These are phyloP conservation scores for Drosophila sproati DNA, from an alignment of 1,140 invertebrate genomes.

Conservation along the genomic window DNA sequence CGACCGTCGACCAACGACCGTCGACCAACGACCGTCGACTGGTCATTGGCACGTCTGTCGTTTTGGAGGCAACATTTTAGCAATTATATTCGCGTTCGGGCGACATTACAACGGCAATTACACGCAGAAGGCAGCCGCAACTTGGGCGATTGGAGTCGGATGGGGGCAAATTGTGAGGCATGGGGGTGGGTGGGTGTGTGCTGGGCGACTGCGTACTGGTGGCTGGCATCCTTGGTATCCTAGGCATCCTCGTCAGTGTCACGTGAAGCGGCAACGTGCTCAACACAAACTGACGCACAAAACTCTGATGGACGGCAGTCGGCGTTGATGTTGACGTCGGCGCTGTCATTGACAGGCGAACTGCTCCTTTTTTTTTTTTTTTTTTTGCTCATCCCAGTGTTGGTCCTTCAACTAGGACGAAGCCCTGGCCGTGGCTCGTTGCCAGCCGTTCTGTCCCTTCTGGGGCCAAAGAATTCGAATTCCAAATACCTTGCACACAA, in stretches of 20 bases:
- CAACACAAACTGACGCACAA: conserved; percentile 56
- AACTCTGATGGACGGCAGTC: conserved; percentile 64
- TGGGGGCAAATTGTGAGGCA: no score
- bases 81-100: conserved; percentile 81
- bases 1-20: background rate
- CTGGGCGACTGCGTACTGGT: background rate
- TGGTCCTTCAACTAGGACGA: background rate
- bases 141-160: conserved; percentile 8
- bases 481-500: conserved; percentile 35
- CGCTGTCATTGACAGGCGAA: conserved; percentile 61
- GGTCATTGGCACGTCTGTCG: conserved; percentile 72
- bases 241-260: conserved; percentile 64
- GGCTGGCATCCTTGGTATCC: conserved; percentile 39
- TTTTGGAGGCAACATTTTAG: conserved; percentile 78
- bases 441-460: background rate
- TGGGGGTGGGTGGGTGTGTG: background rate
- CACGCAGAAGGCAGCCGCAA: conserved; percentile 70
- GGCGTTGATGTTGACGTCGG: conserved; percentile 38
- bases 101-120: conserved; percentile 82
- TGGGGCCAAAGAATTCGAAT: conserved; percentile 24
- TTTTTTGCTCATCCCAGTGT: background rate
- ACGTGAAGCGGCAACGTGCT: conserved; percentile 77
- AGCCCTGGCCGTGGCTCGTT: background rate
- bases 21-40: conserved; percentile 13
- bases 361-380: conserved; percentile 6